Evolutionary conservation across 2,113 vertebrate genomes (phyloP).

Genomic region (Hippocampus abdominalis): DNA sequence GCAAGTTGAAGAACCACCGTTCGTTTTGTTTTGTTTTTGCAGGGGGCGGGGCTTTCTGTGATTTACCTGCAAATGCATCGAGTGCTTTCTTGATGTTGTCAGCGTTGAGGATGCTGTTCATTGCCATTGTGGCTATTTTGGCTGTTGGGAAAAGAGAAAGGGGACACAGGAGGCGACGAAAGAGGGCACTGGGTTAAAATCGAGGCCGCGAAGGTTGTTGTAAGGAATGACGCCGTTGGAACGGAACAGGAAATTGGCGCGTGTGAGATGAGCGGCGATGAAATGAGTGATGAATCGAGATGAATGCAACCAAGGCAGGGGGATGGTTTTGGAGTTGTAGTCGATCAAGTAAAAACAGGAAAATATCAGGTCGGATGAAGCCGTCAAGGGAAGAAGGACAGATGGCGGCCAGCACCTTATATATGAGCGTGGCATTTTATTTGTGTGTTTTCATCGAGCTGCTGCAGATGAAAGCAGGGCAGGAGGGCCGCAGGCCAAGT

Average conservation of each 20-base stretch:
- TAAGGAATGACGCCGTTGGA: conserved; percentile 40
- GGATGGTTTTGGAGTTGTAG: not conserved
- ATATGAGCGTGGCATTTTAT: conserved; percentile 6
- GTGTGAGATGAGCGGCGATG: conserved; percentile 32
- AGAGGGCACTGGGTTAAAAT: conserved; percentile 44
- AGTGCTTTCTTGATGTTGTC: conserved; percentile 81
- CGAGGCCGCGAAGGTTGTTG: conserved; percentile 38
- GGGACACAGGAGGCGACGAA: not conserved
- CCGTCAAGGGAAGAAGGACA: not conserved
- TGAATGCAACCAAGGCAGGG: not conserved
- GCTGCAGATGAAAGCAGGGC: conserved; percentile 7
- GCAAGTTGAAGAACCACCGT: too few relatives aligned
- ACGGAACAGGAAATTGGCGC: conserved; percentile 56
- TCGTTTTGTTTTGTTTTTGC: too few relatives aligned
- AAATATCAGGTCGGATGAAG: not conserved
- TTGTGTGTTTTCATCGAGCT: conserved; percentile 8
- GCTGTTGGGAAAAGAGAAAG: conserved; percentile 25
- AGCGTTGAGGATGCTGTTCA: conserved; percentile 76
- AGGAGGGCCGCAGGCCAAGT: not conserved
- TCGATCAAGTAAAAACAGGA: not conserved
- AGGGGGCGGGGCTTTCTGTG: too few relatives aligned
- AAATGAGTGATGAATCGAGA: conserved; percentile 27
- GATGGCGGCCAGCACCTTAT: not conserved
- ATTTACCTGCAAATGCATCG: conserved; percentile 75
- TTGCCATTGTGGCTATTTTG: conserved; percentile 73